These are phyloP conservation scores for Drosophila kurseongensis DNA, from an alignment of 1,140 invertebrate species.

Conservation along the genomic window DNA sequence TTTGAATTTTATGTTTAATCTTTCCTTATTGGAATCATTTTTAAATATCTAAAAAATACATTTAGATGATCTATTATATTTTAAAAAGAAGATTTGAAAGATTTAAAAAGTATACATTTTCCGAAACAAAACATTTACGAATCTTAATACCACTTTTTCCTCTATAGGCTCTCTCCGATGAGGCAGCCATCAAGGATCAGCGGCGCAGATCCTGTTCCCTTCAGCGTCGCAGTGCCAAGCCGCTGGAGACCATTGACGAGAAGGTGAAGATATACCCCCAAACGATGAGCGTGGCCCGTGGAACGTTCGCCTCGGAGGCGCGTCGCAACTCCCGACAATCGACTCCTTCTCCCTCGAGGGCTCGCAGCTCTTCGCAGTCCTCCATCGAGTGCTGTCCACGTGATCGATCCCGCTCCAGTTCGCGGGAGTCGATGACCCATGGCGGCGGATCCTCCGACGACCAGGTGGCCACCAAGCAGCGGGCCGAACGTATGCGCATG, in stretches of 20 bases:
- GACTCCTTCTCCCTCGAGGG: conserved; percentile 68
- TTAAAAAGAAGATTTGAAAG: too few species aligned
- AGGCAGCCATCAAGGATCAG: conserved; percentile 78
- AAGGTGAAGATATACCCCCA: conserved; percentile 57
- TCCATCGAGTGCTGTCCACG: conserved; percentile 79
- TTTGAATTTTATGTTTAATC: too few species aligned
- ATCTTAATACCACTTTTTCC: not conserved
- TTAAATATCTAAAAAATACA: too few species aligned
- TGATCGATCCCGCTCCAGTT: conserved; percentile 78
- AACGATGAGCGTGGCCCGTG: conserved; percentile 59
- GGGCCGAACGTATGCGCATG: conserved; percentile 61
- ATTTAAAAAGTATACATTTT: too few species aligned
- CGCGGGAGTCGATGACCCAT: conserved; percentile 71
- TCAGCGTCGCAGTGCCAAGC: conserved; percentile 71
- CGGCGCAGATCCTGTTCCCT: conserved; percentile 73
- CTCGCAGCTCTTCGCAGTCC: conserved; percentile 78
- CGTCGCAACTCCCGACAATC: conserved; percentile 68
- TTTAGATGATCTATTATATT: too few species aligned
- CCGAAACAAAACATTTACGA: too few species aligned
- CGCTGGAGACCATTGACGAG: conserved; percentile 81
- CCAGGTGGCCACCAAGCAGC: conserved; percentile 52
- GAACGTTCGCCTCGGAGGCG: conserved; percentile 74
- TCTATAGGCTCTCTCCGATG: conserved; percentile 74
- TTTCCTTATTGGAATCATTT: too few species aligned
- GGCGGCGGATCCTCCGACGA: conserved; percentile 76